phyloP scores from a whole-genome alignment of 2,888 invertebrate species.

The Euplagia quadripunctaria region DNA sequence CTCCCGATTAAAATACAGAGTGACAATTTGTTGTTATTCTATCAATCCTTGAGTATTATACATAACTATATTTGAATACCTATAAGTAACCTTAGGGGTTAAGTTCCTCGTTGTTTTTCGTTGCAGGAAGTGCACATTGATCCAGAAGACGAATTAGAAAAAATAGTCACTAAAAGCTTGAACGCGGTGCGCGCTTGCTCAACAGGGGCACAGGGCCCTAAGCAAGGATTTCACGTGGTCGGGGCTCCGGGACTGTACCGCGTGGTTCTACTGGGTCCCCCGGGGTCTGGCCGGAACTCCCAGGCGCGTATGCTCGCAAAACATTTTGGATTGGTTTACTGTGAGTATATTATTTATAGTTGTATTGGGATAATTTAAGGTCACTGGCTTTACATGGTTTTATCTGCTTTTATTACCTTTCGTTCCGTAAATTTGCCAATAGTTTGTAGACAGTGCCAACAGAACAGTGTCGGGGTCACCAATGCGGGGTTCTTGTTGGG shows the following conservation, averaged over 20 bases:
- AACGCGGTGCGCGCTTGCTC: slow-evolving; percentile 72
- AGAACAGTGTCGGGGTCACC: too few species aligned
- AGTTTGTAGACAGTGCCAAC: too few species aligned
- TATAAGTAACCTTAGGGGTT: too few species aligned
- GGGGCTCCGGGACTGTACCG: slow-evolving; percentile 87
- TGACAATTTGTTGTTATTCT: too few species aligned
- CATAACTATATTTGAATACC: too few species aligned
- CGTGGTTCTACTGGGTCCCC: slow-evolving; percentile 87
- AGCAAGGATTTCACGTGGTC: slow-evolving; percentile 66
- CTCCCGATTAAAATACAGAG: too few species aligned
- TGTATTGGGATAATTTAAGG: neutral
- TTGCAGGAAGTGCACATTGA: slow-evolving; percentile 71
- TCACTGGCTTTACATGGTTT: neutral
- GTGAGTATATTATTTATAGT: slow-evolving; percentile 57
- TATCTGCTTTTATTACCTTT: too few species aligned
- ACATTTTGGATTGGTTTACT: slow-evolving; percentile 83
- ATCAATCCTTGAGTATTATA: too few species aligned
- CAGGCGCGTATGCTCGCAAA: slow-evolving; percentile 84
- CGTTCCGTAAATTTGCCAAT: too few species aligned
- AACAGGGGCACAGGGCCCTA: slow-evolving; percentile 70
- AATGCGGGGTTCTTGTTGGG: too few species aligned
- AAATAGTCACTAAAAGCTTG: slow-evolving; percentile 68
- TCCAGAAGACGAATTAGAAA: slow-evolving; percentile 58
- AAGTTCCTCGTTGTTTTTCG: neutral
- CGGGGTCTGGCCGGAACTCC: slow-evolving; percentile 87